These are phyloP conservation scores for Danionella cerebrum DNA, from an alignment of 2,113 vertebrate species.

Conservation along the genomic window DNA sequence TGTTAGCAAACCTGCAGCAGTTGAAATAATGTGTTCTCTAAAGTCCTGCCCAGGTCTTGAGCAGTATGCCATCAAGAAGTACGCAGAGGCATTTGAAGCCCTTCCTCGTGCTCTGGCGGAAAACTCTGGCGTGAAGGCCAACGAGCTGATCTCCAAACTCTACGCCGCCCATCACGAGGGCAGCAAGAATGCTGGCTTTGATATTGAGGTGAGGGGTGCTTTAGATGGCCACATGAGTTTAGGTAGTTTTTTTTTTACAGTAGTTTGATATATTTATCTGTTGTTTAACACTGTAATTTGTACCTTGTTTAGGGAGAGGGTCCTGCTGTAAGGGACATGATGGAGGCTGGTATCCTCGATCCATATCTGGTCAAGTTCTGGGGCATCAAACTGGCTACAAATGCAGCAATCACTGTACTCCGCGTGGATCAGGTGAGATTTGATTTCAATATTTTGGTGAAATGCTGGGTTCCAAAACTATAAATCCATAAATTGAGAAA, in stretches of 20 bases:
- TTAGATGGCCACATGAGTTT: neutral
- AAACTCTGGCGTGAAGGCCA: slow-evolving; percentile 90
- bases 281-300: neutral
- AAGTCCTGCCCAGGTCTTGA: slow-evolving; percentile 93
- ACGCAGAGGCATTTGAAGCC: slow-evolving; percentile 88
- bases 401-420: slow-evolving; percentile 88
- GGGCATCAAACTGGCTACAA: slow-evolving; percentile 92
- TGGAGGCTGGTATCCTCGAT: slow-evolving; percentile 80
- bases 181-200: slow-evolving; percentile 87
- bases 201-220: slow-evolving; percentile 82
- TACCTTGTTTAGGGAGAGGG: slow-evolving; percentile 81
- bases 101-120: slow-evolving; percentile 87
- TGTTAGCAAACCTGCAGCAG: neutral
- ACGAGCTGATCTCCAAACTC: slow-evolving; percentile 90
- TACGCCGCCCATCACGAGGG: slow-evolving; percentile 92
- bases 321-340: slow-evolving; percentile 84
- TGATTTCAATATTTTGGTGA: neutral
- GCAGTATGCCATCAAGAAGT: slow-evolving; percentile 97
- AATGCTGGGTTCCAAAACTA: too few species aligned
- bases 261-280: too few species aligned
- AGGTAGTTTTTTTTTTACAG: too few species aligned
- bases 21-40: neutral
- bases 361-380: slow-evolving; percentile 88
- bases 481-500: too few species aligned
- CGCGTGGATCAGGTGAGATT: slow-evolving; percentile 89